Base-by-base conservation (phyloP, 2,113 vertebrate genomes). In the Mystacornis crossleyi region DNA sequence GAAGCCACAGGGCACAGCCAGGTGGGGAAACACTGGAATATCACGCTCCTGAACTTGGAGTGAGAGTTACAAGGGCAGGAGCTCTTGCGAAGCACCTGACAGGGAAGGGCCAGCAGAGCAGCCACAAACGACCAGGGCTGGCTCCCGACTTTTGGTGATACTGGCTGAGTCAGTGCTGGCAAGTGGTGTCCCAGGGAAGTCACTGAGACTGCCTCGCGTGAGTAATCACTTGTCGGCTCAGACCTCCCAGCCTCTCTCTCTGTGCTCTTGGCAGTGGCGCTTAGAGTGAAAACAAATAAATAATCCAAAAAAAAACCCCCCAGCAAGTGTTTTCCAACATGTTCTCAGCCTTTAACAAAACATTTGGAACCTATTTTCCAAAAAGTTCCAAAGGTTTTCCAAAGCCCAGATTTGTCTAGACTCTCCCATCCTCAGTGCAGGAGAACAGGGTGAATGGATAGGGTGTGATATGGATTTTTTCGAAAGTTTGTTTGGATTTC, bases 401-500 rank as follows among this genome's bases (percentile, higher is more conserved):
- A 86, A 94, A 96, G 78, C 73, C 12, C 23, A 93, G 90, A 96
- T 94, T 94, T 66, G 91, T 92, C 95, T 91, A 96, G 93, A 94
- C 89, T 92, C 94, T 96, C 93, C 86, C 57, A 82, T 96, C 91
- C 86, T 74, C 54, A 55, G 72, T 12, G 18, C 70, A 87, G 90
- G 96, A 96, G 97, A 97, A 81, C 72, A 90, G 33, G 55, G 79
- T 90, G 96, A 96, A 97, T 96, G 92, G 84, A 93, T 96, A 92
- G 93, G 95, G 96, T 98, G 95, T 95, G 96, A 98, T 78, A 94
- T 0, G 8, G 78, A 93, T 92, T 88, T 96, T 88, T 95, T 81
- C n/a, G 94, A 97, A 94, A 86, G 86, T 94, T 96, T 98, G 97
- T 98, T 98, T 98, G 92, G 95, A 97, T 96, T 98, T 98, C 95